These are phyloP conservation scores for Erebia ligea DNA, from an alignment of 2,888 invertebrate genomes.

Conservation along the genomic window DNA sequence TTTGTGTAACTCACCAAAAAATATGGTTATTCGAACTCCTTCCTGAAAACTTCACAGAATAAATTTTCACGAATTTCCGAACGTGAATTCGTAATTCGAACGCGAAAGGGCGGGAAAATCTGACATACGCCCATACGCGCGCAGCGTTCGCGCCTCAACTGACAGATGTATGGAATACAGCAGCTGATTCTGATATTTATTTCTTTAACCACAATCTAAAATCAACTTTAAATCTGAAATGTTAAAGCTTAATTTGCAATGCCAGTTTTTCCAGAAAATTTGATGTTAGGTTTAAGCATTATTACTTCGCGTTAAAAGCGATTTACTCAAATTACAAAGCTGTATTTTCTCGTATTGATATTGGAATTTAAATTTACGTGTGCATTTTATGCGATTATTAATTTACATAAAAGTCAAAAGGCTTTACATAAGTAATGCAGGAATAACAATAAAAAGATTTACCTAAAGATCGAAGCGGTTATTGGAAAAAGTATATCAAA, in stretches of 20 bases:
- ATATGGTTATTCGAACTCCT: conserved; percentile 21
- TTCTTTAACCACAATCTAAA: conserved; percentile 41
- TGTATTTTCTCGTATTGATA: neutral
- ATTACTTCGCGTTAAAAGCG: conserved; percentile 9
- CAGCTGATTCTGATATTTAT: conserved; percentile 61
- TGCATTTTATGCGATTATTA: neutral
- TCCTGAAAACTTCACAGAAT: conserved; percentile 4
- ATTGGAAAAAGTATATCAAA: neutral
- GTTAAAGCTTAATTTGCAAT: conserved; percentile 33
- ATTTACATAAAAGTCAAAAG: neutral
- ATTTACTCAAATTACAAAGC: neutral
- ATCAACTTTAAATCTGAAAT: conserved; percentile 39
- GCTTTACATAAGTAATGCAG: conserved; percentile 17
- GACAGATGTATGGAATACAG: conserved; percentile 57
- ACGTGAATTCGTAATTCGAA: conserved; percentile 31
- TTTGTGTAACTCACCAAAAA: conserved; percentile 28
- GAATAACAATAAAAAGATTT: conserved; percentile 9
- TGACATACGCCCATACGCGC: conserved; percentile 49
- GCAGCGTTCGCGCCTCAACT: conserved; percentile 68
- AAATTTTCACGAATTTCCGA: conserved; percentile 32
- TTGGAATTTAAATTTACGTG: neutral
- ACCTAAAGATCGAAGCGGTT: neutral
- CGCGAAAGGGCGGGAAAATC: conserved; percentile 46
- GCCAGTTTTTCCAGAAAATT: neutral
- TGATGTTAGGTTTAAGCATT: conserved; percentile 28